Percentiles rank a stretch among this genome's conserved stretches.
phyloP scores from a whole-genome alignment of 2,888 invertebrate species.

The Perithous albicinctus region DNA sequence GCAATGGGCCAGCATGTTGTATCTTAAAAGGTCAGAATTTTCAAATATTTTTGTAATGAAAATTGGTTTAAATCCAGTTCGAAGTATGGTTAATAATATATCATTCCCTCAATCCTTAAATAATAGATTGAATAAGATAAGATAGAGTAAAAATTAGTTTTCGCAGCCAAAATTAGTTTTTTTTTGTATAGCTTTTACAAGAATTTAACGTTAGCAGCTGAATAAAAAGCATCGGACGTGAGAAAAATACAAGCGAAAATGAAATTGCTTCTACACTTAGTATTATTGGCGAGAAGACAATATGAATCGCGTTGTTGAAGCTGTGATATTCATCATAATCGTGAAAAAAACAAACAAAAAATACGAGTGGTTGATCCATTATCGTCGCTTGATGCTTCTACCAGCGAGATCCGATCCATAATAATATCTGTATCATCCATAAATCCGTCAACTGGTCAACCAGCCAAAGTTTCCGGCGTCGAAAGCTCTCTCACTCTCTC shows the following conservation, averaged over 20 bases:
- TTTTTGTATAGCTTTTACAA: too few species aligned
- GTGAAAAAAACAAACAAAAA: too few species aligned
- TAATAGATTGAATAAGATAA: too few species aligned
- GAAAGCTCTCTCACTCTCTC: slow-evolving; percentile 54
- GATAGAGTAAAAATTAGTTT: too few species aligned
- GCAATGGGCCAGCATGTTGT: too few species aligned
- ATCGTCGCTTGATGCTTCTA: slow-evolving; percentile 53
- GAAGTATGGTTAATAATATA: too few species aligned
- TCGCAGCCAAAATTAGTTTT: too few species aligned
- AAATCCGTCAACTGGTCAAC: slow-evolving; percentile 63
- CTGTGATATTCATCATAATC: slow-evolving; percentile 70
- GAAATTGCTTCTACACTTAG: neutral
- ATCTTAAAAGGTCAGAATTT: too few species aligned
- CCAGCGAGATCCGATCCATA: slow-evolving; percentile 57
- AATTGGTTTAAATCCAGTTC: too few species aligned
- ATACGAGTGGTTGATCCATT: slow-evolving; percentile 70
- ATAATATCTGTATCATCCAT: slow-evolving; percentile 64
- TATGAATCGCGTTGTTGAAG: neutral
- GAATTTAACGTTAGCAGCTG: neutral
- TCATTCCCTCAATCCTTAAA: too few species aligned
- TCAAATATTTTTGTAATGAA: too few species aligned
- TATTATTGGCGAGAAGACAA: neutral
- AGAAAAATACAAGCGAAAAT: neutral
- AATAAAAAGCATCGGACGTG: neutral
- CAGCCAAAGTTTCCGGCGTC: slow-evolving; percentile 60